Evolutionary conservation across 2,888 invertebrate genomes (phyloP).

Genomic region (Leptinotarsa peninsularis): DNA sequence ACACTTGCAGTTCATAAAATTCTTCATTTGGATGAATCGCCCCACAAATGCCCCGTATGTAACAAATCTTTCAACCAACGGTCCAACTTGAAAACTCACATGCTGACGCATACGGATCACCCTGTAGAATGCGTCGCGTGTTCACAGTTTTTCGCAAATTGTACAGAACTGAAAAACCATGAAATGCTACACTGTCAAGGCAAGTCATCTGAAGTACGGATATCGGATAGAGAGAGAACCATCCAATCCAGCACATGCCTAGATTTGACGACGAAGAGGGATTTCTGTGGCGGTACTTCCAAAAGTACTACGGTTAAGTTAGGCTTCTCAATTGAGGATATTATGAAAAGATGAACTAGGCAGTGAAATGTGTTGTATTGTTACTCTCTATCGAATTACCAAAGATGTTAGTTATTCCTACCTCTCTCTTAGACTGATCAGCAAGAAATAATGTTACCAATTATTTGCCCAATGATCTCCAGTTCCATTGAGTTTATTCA

Average conservation of each 20-base stretch:
- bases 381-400: slow-evolving; percentile 35
- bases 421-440: slow-evolving; percentile 45
- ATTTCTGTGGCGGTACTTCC: slow-evolving; percentile 24
- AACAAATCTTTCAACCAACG: slow-evolving; percentile 91
- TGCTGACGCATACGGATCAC: slow-evolving; percentile 86
- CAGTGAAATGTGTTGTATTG: slow-evolving; percentile 7
- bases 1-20: slow-evolving; percentile 96
- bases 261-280: slow-evolving; percentile 57
- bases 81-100: slow-evolving; percentile 90
- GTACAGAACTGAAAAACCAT: slow-evolving; percentile 61
- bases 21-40: slow-evolving; percentile 92
- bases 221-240: slow-evolving; percentile 40
- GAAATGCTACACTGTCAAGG: slow-evolving; percentile 54
- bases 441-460: slow-evolving; percentile 20
- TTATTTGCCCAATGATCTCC: slow-evolving; percentile 3
- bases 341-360: slow-evolving; percentile 80
- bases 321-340: slow-evolving; percentile 90
- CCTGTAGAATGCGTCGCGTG: slow-evolving; percentile 61
- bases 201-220: slow-evolving; percentile 29
- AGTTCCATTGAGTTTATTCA: slow-evolving; percentile 1
- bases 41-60: slow-evolving; percentile 92
- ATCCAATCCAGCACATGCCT: slow-evolving; percentile 57
- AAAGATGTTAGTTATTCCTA: slow-evolving; percentile 46
- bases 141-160: slow-evolving; percentile 59
- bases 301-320: slow-evolving; percentile 69